Conservation (phyloP, 2,888 invertebrate species). For the Odontocerum albicorne region DNA sequence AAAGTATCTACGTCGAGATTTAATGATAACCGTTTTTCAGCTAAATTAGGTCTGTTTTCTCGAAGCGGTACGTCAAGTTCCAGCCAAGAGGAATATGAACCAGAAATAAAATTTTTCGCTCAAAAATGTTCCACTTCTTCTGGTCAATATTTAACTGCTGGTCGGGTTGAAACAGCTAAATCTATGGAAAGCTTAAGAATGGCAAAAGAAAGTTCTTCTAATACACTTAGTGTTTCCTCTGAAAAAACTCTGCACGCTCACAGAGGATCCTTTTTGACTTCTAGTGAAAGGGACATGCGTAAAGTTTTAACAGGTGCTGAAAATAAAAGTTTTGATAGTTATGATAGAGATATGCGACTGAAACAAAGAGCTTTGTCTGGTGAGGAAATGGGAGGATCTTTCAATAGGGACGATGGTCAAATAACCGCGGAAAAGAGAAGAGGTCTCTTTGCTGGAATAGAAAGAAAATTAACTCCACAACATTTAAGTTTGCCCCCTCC, state of each 20-base stretch:
- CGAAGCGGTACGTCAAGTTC: conserved; percentile 67
- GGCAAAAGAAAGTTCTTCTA: conserved; percentile 54
- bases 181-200: conserved; percentile 74
- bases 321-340: conserved; percentile 63
- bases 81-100: conserved; percentile 68
- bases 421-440: conserved; percentile 66
- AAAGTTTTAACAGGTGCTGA: conserved; percentile 52
- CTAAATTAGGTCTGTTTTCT: conserved; percentile 56
- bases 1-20: conserved; percentile 27
- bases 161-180: conserved; percentile 61
- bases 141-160: conserved; percentile 58
- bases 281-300: conserved; percentile 68
- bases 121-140: conserved; percentile 49
- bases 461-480: conserved; percentile 60
- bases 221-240: conserved; percentile 58
- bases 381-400: conserved; percentile 55
- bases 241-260: conserved; percentile 48
- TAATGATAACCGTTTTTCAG: conserved; percentile 46
- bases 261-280: conserved; percentile 64
- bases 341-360: conserved; percentile 56
- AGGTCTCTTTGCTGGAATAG: conserved; percentile 68
- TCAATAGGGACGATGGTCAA: conserved; percentile 43
- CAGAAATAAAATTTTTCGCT: conserved; percentile 53
- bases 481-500: conserved; percentile 73
- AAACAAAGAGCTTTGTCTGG: conserved; percentile 64